Conservation (phyloP, 2,888 invertebrate species). For the Sicus ferrugineus region DNA sequence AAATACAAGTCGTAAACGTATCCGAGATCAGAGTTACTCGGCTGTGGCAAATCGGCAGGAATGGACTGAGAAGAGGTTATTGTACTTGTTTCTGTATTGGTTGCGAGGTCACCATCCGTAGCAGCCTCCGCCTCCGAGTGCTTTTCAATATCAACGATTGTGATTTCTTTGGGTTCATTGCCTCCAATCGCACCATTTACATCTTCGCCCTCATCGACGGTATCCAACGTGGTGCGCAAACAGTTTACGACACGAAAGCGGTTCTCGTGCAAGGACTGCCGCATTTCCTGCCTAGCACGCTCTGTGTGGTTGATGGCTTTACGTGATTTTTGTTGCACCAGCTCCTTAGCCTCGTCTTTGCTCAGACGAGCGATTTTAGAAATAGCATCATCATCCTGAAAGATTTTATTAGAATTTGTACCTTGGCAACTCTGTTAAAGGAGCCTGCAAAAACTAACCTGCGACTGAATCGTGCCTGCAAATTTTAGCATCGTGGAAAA, state of each 20-base stretch:
- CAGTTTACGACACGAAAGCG: constrained; percentile 71
- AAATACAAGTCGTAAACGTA: constrained; percentile 75
- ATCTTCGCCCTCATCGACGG: constrained; percentile 44
- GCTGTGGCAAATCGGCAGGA: constrained; percentile 36
- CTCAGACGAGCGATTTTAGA: constrained; percentile 64
- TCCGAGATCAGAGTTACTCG: constrained; percentile 57
- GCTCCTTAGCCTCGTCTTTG: constrained; percentile 65
- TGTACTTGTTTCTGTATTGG: neutral
- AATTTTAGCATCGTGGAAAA: constrained; percentile 75
- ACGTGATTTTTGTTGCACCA: constrained; percentile 64
- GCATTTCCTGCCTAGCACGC: constrained; percentile 65
- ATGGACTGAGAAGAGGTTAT: constrained; percentile 1
- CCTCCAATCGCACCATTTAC: constrained; percentile 49
- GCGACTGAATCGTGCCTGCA: constrained; percentile 74
- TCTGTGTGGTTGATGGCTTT: constrained; percentile 63
- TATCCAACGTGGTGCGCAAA: constrained; percentile 64
- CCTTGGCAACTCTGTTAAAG: too few species aligned
- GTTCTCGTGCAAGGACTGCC: constrained; percentile 65
- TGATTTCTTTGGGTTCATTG: constrained; percentile 54
- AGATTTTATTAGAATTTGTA: neutral
- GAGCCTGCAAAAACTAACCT: constrained; percentile 66
- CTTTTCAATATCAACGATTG: constrained; percentile 70
- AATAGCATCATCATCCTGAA: constrained; percentile 65
- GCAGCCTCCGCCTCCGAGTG: constrained; percentile 42
- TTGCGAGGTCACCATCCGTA: constrained; percentile 29